Base-by-base conservation (phyloP, 2,113 vertebrate species). In the Pitta sordida region DNA sequence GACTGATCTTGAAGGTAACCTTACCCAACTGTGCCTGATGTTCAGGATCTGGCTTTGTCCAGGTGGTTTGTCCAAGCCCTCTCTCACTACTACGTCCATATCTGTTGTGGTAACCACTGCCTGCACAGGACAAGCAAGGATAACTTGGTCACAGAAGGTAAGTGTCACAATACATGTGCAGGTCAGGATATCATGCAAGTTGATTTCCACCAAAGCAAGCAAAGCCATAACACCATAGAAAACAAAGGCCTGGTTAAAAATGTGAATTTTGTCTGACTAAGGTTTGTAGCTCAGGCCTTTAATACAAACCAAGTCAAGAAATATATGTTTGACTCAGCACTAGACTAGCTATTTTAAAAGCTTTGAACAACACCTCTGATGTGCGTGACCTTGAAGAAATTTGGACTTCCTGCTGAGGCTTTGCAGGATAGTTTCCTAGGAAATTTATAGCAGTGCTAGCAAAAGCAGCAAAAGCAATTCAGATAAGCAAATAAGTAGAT, bases 281-380 rank as follows among this genome's bases (percentile, higher is more conserved):
- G 26, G 16, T 49, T 73, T 87, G 67, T 67, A 69, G 53, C 37
- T 82, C 62, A 87, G 58, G 27, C 11, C 34, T 95, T 87, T 83
- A 73, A 73, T 65, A 76, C 41, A 90, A 87, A 82, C 37, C 46
- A 79, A 86, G 39, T 84, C 37, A 95, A 92, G 81, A 75, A 76
- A 96, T 86, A 79, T 60, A 88, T 4, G 3, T 51, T 84, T 93
- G 77, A 93, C 87, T 94, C 86, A 91, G 92, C 89, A 89, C 74
- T 55, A 86, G 46, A 21, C 44, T 79, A 92, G 65, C 86, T 88
- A 65, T 87, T 95, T 93, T 58, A 79, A 87, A 96, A 76, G 65
- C 84, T 91, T 95, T 95, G 91, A 96, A 86, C 59, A 86, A 63
- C 60, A 84, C 17, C 36, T 94, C 88, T 91, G 86, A 95, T 92